phyloP scores from a whole-genome alignment of 2,888 invertebrate species.

The Diaprepes abbreviatus region DNA sequence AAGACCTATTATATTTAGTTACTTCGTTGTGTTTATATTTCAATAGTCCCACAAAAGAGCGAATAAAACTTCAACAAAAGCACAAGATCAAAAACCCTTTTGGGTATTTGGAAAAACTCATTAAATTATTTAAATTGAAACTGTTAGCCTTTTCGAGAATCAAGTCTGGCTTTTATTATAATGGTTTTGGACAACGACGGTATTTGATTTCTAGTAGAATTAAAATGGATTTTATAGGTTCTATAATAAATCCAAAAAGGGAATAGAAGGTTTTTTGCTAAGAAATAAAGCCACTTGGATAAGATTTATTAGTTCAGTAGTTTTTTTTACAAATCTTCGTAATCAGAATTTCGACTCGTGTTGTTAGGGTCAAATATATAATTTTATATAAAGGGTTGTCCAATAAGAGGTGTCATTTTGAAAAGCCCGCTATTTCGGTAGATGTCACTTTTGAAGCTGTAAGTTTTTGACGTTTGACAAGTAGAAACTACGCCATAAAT shows the following conservation, averaged over 20 bases:
- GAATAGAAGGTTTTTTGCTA: too few relatives aligned
- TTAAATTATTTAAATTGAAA: conserved; percentile 64
- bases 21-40: conserved; percentile 38
- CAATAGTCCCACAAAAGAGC: conserved; percentile 26
- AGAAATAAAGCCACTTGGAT: too few relatives aligned
- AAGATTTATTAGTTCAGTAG: too few relatives aligned
- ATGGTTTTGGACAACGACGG: background rate
- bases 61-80: conserved; percentile 58
- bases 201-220: conserved; percentile 6
- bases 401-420: too few relatives aligned
- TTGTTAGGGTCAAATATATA: too few relatives aligned
- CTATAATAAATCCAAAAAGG: background rate
- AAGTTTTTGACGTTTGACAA: too few relatives aligned
- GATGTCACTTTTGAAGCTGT: too few relatives aligned
- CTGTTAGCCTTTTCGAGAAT: conserved; percentile 33
- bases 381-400: too few relatives aligned
- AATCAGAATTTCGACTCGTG: too few relatives aligned
- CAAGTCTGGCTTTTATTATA: background rate
- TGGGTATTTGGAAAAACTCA: conserved; percentile 61
- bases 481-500: too few relatives aligned
- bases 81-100: conserved; percentile 59
- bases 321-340: too few relatives aligned
- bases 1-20: conserved; percentile 38
- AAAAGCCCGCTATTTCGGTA: too few relatives aligned
- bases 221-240: background rate